Base-by-base conservation (phyloP, 2,797 vertebrate species). In the Leucoraja ocellata region DNA sequence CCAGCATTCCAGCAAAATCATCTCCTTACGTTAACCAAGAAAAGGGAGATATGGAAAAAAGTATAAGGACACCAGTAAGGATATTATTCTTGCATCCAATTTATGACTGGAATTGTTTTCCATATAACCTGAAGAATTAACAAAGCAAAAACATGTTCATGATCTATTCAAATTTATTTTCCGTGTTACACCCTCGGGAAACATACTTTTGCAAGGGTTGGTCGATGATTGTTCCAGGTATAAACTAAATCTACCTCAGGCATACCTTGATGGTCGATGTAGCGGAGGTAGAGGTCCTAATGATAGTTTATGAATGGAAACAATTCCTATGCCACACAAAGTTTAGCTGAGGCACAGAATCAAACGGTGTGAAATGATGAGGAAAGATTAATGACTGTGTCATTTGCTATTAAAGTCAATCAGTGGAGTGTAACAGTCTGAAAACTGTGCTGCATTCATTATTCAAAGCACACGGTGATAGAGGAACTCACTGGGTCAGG, bases 301-400 rank as follows among this genome's bases (percentile, higher is more conserved):
- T 46, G 39, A 46, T 39, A 54, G 36, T 54, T 83, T 83, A 18
- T 83, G 80, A 83, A 83, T 83, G 80, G 80, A 83, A 83, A 83
- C 80, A 36, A 83, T 83, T 80, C 80, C 16, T 54, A 83, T 54
- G 21, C 21, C 80, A 83, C 80, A 83, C 80, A 83, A 83, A 83
- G 80, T 18, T 54, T 83, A 23, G 16, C 46, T 32, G 74, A 77
- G 23, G 46, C 80, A 83, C 21, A 13, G 21, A 46, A 83, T 36
- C 39, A 54, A 36, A 83, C 39, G 54, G 21, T 6, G 80, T 83
- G 39, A 4, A 54, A 83, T 11, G 18, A 39, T 83, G 80, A 83
- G 16, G 80, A 83, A 83, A 23, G 46, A 83, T 6, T 83, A 54
- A 83, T 36, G 39, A 83, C 36, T 46, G 77, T 36, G 46, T 83